These are phyloP conservation scores for Sarcophaga variegata DNA, from an alignment of 2,888 invertebrate species.

Conservation along the genomic window DNA sequence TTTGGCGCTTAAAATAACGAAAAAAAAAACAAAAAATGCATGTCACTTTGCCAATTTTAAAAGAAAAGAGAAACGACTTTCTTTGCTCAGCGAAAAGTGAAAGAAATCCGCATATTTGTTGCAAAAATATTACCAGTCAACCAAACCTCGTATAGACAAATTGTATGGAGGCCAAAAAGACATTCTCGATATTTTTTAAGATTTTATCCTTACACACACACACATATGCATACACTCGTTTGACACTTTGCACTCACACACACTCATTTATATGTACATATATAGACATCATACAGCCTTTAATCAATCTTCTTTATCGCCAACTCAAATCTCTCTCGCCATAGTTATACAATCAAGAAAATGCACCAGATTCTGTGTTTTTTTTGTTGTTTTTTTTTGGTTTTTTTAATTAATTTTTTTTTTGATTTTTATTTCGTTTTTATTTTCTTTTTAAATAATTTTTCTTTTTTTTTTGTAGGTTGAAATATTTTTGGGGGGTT, in stretches of 20 bases:
- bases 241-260: background rate
- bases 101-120: conserved; percentile 1
- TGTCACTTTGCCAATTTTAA: background rate
- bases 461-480: conserved; percentile 20
- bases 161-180: conserved; percentile 47
- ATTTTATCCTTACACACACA: background rate
- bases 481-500: conserved; percentile 39
- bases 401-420: conserved; percentile 52
- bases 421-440: conserved; percentile 25
- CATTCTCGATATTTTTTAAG: conserved; percentile 16
- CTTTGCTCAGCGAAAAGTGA: background rate
- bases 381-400: conserved; percentile 23
- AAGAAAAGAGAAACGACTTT: background rate
- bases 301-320: background rate
- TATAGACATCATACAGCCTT: background rate
- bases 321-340: conserved; percentile 25
- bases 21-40: background rate
- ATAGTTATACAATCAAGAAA: background rate
- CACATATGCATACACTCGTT: background rate
- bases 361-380: conserved; percentile 20
- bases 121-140: conserved; percentile 14
- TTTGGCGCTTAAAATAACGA: background rate
- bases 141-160: conserved; percentile 15
- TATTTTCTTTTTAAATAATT: conserved; percentile 1
- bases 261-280: conserved; percentile 7